These are phyloP conservation scores for Thereva nobilitata DNA, from an alignment of 2,888 invertebrate genomes.

Conservation along the genomic window DNA sequence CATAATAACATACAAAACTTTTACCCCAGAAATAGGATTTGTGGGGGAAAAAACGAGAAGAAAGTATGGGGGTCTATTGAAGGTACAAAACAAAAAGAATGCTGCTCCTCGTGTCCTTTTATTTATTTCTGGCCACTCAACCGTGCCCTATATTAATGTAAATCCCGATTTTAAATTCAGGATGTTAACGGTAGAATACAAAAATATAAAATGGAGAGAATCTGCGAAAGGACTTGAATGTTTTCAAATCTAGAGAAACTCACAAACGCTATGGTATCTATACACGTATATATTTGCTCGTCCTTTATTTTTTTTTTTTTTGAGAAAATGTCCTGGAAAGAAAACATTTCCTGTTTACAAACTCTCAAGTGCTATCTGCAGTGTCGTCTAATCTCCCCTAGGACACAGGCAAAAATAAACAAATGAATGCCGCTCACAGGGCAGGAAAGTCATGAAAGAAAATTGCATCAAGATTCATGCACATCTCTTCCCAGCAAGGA, in stretches of 20 bases:
- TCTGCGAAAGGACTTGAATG: neutral
- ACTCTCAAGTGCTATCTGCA: constrained; percentile 19
- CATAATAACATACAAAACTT: too few species aligned
- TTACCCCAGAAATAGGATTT: too few species aligned
- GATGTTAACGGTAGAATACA: constrained; percentile 13
- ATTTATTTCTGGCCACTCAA: constrained; percentile 26
- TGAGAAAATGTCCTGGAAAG: constrained; percentile 7
- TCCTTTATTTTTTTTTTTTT: neutral
- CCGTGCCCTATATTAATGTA: constrained; percentile 26
- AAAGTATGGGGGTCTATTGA: too few species aligned
- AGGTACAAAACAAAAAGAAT: too few species aligned
- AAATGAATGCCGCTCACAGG: too few species aligned
- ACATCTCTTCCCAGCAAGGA: neutral
- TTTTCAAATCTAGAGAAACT: too few species aligned
- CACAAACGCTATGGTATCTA: too few species aligned
- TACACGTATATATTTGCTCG: neutral
- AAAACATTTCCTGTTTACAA: constrained; percentile 20
- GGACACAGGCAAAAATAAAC: constrained; percentile 5
- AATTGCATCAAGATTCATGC: constrained; percentile 14
- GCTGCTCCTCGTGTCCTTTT: neutral
- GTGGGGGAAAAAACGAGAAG: too few species aligned
- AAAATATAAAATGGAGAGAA: constrained; percentile 3
- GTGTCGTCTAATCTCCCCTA: constrained; percentile 18
- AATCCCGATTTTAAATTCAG: constrained; percentile 16
- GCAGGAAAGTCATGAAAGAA: neutral